Evolutionary conservation across 2,888 invertebrate genomes (phyloP).

Genomic region (Cryptosula pallasiana): DNA sequence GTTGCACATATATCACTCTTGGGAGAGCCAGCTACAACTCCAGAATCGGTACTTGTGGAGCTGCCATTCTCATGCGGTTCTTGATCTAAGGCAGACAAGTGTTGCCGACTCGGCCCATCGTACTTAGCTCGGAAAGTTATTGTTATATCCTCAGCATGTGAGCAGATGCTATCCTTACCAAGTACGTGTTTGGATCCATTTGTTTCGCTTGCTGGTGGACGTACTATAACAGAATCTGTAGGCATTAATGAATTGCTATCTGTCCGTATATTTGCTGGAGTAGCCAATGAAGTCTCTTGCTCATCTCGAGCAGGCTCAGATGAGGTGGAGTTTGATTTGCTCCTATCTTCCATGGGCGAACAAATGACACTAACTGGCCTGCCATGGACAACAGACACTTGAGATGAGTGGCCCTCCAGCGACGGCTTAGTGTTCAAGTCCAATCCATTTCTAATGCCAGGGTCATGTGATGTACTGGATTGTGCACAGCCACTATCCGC

Average conservation of each 20-base stretch:
- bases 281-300: background rate
- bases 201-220: background rate
- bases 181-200: background rate
- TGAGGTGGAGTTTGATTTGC: background rate
- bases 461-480: background rate
- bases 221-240: background rate
- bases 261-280: background rate
- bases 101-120: conserved; percentile 9
- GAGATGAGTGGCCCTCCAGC: too few species aligned
- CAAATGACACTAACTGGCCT: conserved; percentile 12
- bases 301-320: background rate
- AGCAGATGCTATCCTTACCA: background rate
- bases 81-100: background rate
- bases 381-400: background rate
- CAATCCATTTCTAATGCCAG: background rate
- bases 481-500: background rate
- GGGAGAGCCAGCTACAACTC: conserved; percentile 8
- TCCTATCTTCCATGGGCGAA: background rate
- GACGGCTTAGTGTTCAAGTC: background rate
- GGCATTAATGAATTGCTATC: background rate
- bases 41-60: conserved; percentile 15
- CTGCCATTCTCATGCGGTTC: conserved; percentile 15
- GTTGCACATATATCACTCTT: conserved; percentile 18
- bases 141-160: background rate
- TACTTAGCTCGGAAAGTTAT: background rate